A percentile compares a stretch with the other conserved stretches of the same genome.
phyloP scores from a whole-genome alignment of 2,888 invertebrate species.

The Bruchidius siliquastri region DNA sequence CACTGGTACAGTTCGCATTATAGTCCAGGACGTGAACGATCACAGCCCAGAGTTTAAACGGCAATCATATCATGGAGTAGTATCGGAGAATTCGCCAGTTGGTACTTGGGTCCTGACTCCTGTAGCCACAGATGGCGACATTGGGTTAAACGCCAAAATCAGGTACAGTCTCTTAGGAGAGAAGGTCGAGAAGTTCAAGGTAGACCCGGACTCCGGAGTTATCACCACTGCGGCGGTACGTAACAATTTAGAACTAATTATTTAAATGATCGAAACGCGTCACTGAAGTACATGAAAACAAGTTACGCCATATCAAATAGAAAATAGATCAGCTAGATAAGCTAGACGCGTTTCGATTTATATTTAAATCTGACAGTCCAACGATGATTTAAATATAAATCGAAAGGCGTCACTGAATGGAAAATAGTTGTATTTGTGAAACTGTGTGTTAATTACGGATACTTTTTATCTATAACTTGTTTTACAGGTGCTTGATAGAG shows the following conservation, averaged over 20 bases:
- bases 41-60: conserved; percentile 84
- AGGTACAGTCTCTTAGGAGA: conserved; percentile 81
- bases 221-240: conserved; percentile 62
- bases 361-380: no score
- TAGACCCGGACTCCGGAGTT: conserved; percentile 73
- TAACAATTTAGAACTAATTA: not conserved
- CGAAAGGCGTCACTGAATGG: no score
- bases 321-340: no score
- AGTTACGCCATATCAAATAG: no score
- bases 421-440: no score
- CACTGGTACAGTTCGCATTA: conserved; percentile 82
- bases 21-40: conserved; percentile 92
- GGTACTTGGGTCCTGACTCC: conserved; percentile 76
- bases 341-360: no score
- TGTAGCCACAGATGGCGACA: conserved; percentile 75
- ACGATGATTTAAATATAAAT: no score
- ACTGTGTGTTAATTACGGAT: no score
- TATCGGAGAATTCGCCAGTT: conserved; percentile 77
- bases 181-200: conserved; percentile 71
- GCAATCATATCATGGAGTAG: conserved; percentile 70
- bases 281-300: no score
- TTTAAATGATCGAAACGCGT: no score
- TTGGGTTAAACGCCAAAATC: conserved; percentile 81
- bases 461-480: not conserved
- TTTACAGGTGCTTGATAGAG: conserved; percentile 62